Evolutionary conservation across 2,888 invertebrate species (phyloP), one percentile per base, ranked within the genome.

Genomic region (Hecatera dysodea): DNA sequence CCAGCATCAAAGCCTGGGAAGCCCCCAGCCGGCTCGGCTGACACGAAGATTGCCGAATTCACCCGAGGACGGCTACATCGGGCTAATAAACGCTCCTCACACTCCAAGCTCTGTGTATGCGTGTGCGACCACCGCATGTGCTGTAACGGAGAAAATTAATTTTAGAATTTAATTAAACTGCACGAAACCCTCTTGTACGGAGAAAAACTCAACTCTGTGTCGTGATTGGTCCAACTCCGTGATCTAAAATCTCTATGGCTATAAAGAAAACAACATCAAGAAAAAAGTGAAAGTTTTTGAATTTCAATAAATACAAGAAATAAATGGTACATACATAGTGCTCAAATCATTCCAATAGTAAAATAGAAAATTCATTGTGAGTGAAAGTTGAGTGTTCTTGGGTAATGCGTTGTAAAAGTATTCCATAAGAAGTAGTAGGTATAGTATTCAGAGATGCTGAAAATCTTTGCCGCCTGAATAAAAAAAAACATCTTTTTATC

Each of bases 31-130:
- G 97, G 97, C 86, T 97, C 97, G 80, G 97, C 97, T 65, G 97
- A 97, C 75, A 98, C 97, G 93, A 98, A 98, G 88, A 98, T 98
- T 84, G 98, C 98, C 74, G 98, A 98, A 92, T 98, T 98, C 90
- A 98, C 98, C 68, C 98, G 97, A 78, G 98, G 98, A 80, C 98
- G 96, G 82, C 96, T 91, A 86, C 97, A 96, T 73, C 96, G 96
- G 63, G 96, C 95, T 87, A 97, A 94, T 57, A 96, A 86, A 65
- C 94, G 96, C 91, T 96, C 97, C 89, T 96, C 97, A 88, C 96
- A 97, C 93, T 97, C 97, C 86, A 97, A 93, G 88, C 97, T 97
- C 81, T 96, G 97, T 67, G 97, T 97, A 90, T 97, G 97, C 86
- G 97, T 97, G 91, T 97, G 97, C 74, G 96, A 96, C 96, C 97